phyloP scores from a whole-genome alignment of 2,113 vertebrate genomes.

The Trematocara variabile region DNA sequence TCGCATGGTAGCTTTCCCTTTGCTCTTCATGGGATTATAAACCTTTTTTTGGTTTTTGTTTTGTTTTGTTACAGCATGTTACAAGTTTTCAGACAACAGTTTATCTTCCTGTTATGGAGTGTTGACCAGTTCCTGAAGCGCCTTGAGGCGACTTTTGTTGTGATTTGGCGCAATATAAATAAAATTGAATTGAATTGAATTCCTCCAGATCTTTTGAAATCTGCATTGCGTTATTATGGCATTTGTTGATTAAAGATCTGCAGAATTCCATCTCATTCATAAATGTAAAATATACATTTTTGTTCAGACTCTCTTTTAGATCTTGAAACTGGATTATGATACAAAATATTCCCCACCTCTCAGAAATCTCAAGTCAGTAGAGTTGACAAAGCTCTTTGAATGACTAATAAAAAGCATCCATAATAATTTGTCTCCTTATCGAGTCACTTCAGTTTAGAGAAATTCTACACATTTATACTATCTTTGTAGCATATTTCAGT shows the following conservation, averaged over 20 bases:
- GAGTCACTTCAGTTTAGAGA: neutral
- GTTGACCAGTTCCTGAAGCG: neutral
- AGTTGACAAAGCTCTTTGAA: neutral
- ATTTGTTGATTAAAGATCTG: neutral
- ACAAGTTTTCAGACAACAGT: neutral
- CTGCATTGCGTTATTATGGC: neutral
- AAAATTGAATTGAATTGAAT: too few species aligned
- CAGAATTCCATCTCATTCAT: neutral
- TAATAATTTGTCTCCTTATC: neutral
- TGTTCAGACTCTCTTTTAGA: neutral
- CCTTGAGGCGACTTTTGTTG: too few species aligned
- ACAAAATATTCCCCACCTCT: neutral
- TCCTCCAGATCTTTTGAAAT: neutral
- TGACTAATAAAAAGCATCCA: neutral
- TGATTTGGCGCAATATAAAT: too few species aligned
- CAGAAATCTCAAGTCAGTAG: neutral
- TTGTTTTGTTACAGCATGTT: neutral
- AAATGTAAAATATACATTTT: neutral
- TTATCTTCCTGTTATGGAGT: neutral
- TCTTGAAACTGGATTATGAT: neutral
- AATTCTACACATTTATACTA: neutral
- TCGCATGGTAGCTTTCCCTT: conserved; percentile 14
- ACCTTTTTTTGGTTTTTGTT: neutral
- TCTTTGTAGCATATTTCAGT: neutral
- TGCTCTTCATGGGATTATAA: conserved; percentile 25